Percentiles rank a stretch among this genome's conserved stretches.
phyloP scores from a whole-genome alignment of 2,113 vertebrate species.

The Lasiurus cinereus region DNA sequence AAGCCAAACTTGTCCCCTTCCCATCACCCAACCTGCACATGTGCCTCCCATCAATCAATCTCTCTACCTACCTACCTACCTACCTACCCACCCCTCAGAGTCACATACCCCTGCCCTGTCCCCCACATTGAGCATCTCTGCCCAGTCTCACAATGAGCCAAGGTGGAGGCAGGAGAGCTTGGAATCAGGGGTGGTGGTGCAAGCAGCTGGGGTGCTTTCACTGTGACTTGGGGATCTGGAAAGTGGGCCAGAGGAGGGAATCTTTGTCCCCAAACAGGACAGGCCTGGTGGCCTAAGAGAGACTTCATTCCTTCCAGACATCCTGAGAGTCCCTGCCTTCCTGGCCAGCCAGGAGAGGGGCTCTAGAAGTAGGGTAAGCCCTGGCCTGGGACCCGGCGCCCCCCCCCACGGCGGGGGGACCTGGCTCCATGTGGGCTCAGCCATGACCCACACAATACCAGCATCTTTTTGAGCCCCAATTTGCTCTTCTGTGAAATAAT shows the following conservation, averaged over 20 bases:
- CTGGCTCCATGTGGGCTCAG: background rate
- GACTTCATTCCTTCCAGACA: background rate
- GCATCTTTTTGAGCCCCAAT: background rate
- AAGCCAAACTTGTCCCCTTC: constrained; percentile 83
- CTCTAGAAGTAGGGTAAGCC: background rate
- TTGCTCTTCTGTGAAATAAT: constrained; percentile 33
- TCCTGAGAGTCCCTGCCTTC: background rate
- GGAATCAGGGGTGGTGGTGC: background rate
- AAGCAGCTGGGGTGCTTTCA: background rate
- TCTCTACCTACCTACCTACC: background rate
- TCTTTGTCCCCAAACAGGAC: background rate
- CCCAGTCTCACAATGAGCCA: background rate
- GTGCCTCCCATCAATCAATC: constrained; percentile 32
- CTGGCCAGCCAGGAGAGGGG: background rate
- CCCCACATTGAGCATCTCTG: background rate
- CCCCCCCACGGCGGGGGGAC: background rate
- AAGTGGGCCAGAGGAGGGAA: background rate
- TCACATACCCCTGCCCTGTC: rapidly evolving
- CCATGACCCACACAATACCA: background rate
- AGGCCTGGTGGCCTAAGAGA: background rate
- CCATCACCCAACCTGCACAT: constrained; percentile 46
- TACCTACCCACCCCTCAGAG: background rate
- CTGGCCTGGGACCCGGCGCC: no score
- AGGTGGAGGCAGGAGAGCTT: background rate
- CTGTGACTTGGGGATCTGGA: background rate